These are phyloP conservation scores for Netelia fuscicornis DNA, from an alignment of 2,888 invertebrate genomes.

Conservation along the genomic window DNA sequence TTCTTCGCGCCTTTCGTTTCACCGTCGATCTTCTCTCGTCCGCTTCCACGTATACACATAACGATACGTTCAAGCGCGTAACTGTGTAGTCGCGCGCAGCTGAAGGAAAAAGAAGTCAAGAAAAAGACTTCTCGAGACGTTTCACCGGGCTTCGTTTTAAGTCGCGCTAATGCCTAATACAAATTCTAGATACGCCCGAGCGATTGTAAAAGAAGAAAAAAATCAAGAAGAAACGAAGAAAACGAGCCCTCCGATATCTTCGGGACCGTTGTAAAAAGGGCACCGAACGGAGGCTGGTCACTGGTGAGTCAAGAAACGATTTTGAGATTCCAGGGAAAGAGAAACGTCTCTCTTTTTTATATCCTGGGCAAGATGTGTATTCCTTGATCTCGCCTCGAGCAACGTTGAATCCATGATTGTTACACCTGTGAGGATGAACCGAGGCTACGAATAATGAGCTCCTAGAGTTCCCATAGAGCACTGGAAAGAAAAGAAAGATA, in stretches of 20 bases:
- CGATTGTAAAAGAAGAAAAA: constrained; percentile 48
- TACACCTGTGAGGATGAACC: constrained; percentile 57
- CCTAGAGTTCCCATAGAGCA: constrained; percentile 27
- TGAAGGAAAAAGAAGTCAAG: constrained; percentile 39
- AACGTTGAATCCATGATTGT: background rate
- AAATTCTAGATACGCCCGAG: constrained; percentile 67
- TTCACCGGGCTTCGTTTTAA: constrained; percentile 7
- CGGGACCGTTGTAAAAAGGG: constrained; percentile 18
- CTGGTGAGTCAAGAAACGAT: constrained; percentile 48
- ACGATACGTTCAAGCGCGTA: background rate
- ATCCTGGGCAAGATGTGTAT: background rate
- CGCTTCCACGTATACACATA: constrained; percentile 12
- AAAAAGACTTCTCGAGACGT: constrained; percentile 32
- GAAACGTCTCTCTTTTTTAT: constrained; percentile 56
- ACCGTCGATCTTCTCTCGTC: constrained; percentile 24
- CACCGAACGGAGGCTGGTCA: constrained; percentile 23
- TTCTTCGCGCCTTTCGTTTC: constrained; percentile 5
- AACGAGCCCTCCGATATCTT: background rate
- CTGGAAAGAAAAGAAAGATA: background rate
- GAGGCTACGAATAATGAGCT: constrained; percentile 49
- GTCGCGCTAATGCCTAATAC: constrained; percentile 67
- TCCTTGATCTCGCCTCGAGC: constrained; percentile 41
- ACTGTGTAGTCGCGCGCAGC: constrained; percentile 12
- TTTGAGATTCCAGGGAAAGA: constrained; percentile 51
- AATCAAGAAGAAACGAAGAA: constrained; percentile 13